Percentiles rank a stretch among this genome's conserved stretches.
These are phyloP conservation scores for Bombus turneri DNA, from an alignment of 1,140 invertebrate genomes.

Conservation along the genomic window DNA sequence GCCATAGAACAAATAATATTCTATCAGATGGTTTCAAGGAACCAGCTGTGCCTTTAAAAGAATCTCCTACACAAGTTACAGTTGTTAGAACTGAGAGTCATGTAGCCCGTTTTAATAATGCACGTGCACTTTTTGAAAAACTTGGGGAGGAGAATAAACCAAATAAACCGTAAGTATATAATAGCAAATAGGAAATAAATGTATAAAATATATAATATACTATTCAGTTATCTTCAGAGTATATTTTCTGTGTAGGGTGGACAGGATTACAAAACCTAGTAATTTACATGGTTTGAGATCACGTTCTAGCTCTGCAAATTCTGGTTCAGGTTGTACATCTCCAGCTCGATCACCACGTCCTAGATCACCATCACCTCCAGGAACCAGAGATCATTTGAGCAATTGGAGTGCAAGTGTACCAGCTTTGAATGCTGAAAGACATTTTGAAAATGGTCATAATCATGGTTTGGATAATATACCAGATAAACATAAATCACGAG, in stretches of 20 bases:
- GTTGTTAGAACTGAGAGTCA: conserved; percentile 94
- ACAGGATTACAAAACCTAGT: conserved; percentile 74
- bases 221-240: background rate
- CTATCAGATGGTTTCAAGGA: conserved; percentile 77
- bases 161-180: conserved; percentile 77
- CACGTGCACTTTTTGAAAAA: conserved; percentile 95
- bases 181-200: background rate
- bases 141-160: conserved; percentile 89
- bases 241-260: conserved; percentile 63
- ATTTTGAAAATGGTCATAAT: conserved; percentile 79
- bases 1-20: conserved; percentile 77
- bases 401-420: conserved; percentile 81
- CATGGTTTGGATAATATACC: conserved; percentile 62
- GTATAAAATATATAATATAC: background rate
- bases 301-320: conserved; percentile 85
- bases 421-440: conserved; percentile 78
- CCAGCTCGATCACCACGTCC: conserved; percentile 80
- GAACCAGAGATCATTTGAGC: conserved; percentile 75
- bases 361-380: conserved; percentile 80
- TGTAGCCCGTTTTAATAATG: conserved; percentile 95
- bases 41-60: conserved; percentile 76
- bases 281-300: conserved; percentile 81
- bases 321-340: conserved; percentile 83
- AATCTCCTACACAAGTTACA: conserved; percentile 85
- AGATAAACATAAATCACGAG: conserved; percentile 67